Evolutionary conservation across 2,888 invertebrate species (phyloP).

Genomic region (Leucophenga maculata): DNA sequence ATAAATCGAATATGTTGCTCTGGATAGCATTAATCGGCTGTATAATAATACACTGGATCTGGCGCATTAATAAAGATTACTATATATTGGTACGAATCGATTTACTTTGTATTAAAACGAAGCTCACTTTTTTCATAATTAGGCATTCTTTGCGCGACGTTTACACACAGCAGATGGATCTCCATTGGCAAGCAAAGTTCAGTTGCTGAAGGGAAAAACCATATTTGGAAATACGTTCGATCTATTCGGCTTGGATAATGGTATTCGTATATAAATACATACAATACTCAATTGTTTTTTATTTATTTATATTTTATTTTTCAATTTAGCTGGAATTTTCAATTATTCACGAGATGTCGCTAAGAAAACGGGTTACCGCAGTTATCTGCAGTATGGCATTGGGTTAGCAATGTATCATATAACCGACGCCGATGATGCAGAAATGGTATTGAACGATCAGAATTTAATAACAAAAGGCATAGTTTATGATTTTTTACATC

Average conservation of each 20-base stretch:
- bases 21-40: conserved; percentile 35
- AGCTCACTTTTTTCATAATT: no score
- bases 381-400: conserved; percentile 52
- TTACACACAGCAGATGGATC: conserved; percentile 57
- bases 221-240: conserved; percentile 66
- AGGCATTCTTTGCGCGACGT: conserved; percentile 48
- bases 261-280: conserved; percentile 32
- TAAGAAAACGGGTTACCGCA: conserved; percentile 36
- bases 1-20: conserved; percentile 28
- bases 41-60: conserved; percentile 45
- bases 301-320: not conserved
- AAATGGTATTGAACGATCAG: conserved; percentile 57
- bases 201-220: conserved; percentile 46
- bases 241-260: conserved; percentile 41
- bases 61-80: conserved; percentile 48
- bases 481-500: conserved; percentile 55
- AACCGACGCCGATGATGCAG: conserved; percentile 57
- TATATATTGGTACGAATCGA: conserved; percentile 31
- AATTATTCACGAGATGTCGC: conserved; percentile 38
- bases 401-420: conserved; percentile 51
- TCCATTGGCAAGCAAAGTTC: conserved; percentile 49
- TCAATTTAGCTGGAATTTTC: conserved; percentile 50
- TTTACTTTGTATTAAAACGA: no score
- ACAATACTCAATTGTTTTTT: not conserved
- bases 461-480: conserved; percentile 56